phyloP scores from a whole-genome alignment of 2,888 invertebrate species.

The Arenicola marina region DNA sequence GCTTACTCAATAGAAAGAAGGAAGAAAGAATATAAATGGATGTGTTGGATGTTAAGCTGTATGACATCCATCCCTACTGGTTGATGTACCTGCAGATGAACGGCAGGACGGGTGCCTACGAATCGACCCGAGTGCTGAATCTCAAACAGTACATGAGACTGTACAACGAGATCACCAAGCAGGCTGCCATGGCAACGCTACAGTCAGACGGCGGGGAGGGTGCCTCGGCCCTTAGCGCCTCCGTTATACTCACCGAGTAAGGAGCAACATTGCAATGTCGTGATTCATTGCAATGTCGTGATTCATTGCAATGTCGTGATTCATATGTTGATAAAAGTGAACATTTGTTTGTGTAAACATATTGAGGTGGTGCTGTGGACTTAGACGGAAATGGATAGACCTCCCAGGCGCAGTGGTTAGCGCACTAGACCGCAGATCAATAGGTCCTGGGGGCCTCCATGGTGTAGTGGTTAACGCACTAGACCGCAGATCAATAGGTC shows the following conservation, averaged over 20 bases:
- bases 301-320: too few relatives aligned
- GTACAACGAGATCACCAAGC: constrained; percentile 55
- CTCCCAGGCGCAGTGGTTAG: too few relatives aligned
- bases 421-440: too few relatives aligned
- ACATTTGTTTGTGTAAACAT: too few relatives aligned
- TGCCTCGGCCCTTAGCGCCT: constrained; percentile 43
- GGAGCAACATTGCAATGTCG: constrained; percentile 21
- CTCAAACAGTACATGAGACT: constrained; percentile 72
- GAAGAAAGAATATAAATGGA: background rate
- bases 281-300: background rate
- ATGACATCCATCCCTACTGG: background rate
- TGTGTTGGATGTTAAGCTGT: background rate
- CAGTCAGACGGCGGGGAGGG: constrained; percentile 22
- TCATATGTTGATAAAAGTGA: too few relatives aligned
- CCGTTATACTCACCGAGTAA: constrained; percentile 51
- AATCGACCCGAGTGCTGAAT: constrained; percentile 68
- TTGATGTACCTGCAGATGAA: constrained; percentile 56
- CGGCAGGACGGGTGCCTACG: constrained; percentile 65
- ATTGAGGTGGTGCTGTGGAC: too few relatives aligned
- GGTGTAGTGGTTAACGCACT: too few relatives aligned
- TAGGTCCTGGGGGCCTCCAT: too few relatives aligned
- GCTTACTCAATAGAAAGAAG: background rate
- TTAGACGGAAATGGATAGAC: too few relatives aligned
- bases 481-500: too few relatives aligned
- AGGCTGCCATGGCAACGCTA: constrained; percentile 39